phyloP scores from a whole-genome alignment of 2,888 invertebrate genomes.

The Chironomus tentans region DNA sequence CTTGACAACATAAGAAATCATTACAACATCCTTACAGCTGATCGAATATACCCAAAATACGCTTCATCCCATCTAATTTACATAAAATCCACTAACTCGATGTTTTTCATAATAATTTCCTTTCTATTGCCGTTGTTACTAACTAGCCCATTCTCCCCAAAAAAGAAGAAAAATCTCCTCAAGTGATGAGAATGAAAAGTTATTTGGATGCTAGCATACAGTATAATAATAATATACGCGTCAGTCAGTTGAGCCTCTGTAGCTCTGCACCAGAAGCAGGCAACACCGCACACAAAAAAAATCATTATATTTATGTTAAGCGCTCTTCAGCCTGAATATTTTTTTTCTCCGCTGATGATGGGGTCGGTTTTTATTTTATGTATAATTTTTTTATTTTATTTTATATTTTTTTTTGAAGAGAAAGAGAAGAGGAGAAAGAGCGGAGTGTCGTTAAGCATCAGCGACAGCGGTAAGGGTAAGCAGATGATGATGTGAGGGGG shows the following conservation, averaged over 20 bases:
- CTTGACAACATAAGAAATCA: too few relatives aligned
- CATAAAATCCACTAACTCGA: too few relatives aligned
- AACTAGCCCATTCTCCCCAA: too few relatives aligned
- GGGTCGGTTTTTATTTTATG: conserved; percentile 26
- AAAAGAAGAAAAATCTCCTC: neutral
- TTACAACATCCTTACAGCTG: too few relatives aligned
- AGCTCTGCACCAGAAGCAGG: neutral
- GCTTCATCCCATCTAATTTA: too few relatives aligned
- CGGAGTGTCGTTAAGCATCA: conserved; percentile 12
- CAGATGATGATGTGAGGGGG: neutral
- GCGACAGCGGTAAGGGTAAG: neutral
- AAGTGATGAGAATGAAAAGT: neutral
- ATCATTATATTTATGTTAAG: conserved; percentile 26
- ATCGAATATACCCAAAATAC: too few relatives aligned
- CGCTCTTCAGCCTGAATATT: conserved; percentile 12
- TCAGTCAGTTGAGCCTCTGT: neutral
- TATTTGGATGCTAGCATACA: neutral
- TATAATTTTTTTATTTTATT: conserved; percentile 23
- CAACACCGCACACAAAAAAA: conserved; percentile 9
- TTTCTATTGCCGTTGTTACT: too few relatives aligned
- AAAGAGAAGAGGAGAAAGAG: neutral
- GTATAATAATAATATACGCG: neutral
- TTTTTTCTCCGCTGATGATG: conserved; percentile 16
- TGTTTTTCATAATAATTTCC: too few relatives aligned
- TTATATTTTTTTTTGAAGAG: neutral